These are phyloP conservation scores for Macquaria ambigua DNA, from an alignment of 2,113 vertebrate genomes.

Conservation along the genomic window DNA sequence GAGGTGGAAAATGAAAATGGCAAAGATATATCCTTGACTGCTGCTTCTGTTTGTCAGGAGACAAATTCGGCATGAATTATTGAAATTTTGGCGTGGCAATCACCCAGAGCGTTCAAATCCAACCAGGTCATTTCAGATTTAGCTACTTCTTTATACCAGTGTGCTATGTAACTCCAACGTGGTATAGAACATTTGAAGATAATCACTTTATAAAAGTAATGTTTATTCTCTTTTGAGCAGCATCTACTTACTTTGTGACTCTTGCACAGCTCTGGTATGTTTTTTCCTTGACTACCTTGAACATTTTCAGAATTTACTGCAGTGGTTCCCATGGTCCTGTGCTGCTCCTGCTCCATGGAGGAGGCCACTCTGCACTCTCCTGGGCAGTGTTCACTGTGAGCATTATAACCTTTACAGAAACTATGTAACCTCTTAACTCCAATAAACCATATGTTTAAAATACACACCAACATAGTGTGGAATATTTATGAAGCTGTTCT, in stretches of 20 bases:
- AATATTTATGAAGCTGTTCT: not conserved
- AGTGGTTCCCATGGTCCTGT: constrained; percentile 94
- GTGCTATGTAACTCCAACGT: not conserved
- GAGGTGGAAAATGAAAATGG: constrained; percentile 93
- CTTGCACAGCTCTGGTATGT: not conserved
- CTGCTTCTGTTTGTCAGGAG: constrained; percentile 5
- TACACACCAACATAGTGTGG: not conserved
- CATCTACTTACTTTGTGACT: not conserved
- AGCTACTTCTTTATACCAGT: not conserved
- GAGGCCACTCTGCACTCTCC: constrained; percentile 98
- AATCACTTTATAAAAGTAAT: not conserved
- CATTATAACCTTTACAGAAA: constrained; percentile 1
- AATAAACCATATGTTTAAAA: not conserved
- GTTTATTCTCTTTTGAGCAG: not conserved
- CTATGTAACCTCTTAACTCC: not conserved
- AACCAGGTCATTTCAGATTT: constrained; percentile 7
- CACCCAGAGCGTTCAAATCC: constrained; percentile 1
- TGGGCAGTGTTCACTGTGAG: constrained; percentile 98
- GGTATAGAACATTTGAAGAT: not conserved
- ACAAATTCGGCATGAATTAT: not conserved
- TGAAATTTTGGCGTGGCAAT: not conserved
- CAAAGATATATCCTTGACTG: constrained; percentile 96
- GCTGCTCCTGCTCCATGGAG: constrained; percentile 93
- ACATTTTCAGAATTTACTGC: constrained; percentile 98
- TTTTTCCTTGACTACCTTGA: constrained; percentile 87